Percentiles rank a stretch among this genome's conserved stretches.
These are phyloP conservation scores for Gymnarchus niloticus DNA, from an alignment of 2,113 vertebrate species.

Conservation along the genomic window DNA sequence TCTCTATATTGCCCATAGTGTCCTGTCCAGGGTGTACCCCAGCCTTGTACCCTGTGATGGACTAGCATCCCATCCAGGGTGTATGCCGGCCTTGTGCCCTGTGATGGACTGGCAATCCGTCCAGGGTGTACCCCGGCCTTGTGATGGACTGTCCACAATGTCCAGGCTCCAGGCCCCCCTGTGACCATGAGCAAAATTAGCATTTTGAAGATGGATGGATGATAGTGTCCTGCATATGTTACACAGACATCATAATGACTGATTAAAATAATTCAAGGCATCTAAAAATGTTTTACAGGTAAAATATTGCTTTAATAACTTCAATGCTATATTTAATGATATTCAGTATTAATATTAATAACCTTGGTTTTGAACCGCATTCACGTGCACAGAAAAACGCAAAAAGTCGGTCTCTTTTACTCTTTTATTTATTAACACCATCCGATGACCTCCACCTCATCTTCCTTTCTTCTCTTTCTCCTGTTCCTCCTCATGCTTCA, in stretches of 20 bases:
- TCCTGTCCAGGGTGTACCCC: too few relatives aligned
- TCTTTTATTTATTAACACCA: slow-evolving; percentile 9
- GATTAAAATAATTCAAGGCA: not conserved
- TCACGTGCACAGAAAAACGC: not conserved
- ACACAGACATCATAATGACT: not conserved
- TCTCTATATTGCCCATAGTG: too few relatives aligned
- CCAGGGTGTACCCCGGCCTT: too few relatives aligned
- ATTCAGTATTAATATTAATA: not conserved
- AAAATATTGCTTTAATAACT: not conserved
- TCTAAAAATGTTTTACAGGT: slow-evolving; percentile 3
- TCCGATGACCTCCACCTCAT: not conserved
- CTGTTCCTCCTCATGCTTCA: not conserved
- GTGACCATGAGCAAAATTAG: too few relatives aligned
- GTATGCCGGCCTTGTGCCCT: too few relatives aligned
- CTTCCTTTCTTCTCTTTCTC: not conserved
- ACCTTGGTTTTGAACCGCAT: not conserved
- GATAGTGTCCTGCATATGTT: too few relatives aligned
- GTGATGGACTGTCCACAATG: too few relatives aligned
- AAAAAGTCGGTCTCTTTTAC: not conserved
- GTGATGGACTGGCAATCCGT: too few relatives aligned
- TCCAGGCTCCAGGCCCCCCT: too few relatives aligned
- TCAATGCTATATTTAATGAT: not conserved
- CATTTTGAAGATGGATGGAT: not conserved
- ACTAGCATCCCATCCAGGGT: too few relatives aligned
- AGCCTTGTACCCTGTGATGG: too few relatives aligned